Percentiles rank a stretch among this genome's conserved stretches.
phyloP scores from a whole-genome alignment of 92 coral and sea anemone species.

The Palythoa heliodiscus region DNA sequence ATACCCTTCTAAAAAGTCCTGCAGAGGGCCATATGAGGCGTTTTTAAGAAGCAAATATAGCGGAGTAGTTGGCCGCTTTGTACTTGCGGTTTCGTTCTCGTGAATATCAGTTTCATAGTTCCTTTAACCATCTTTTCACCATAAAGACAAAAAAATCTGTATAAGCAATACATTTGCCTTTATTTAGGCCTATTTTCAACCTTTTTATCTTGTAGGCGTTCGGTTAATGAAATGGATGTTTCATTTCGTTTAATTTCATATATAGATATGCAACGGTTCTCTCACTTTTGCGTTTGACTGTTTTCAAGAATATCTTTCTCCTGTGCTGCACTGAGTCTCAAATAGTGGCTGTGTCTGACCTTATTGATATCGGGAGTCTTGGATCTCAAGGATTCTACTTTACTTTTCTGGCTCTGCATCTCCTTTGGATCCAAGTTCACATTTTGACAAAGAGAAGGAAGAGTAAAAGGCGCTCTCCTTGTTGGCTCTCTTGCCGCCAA shows the following conservation, averaged over 20 bases:
- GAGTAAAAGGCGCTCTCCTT: slow-evolving; percentile 38
- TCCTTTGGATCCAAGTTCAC: slow-evolving; percentile 43
- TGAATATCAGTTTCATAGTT: no score
- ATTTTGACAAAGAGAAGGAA: slow-evolving; percentile 58
- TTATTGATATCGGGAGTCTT: slow-evolving; percentile 26
- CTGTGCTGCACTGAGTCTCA: slow-evolving; percentile 45
- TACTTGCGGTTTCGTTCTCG: no score
- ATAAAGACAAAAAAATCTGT: no score
- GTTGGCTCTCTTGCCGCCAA: background rate
- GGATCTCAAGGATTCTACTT: slow-evolving; percentile 18
- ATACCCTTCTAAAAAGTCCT: no score
- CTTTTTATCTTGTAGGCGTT: no score
- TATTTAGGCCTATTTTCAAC: no score
- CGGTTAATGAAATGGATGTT: background rate
- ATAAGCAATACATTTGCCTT: no score
- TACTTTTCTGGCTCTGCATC: slow-evolving; percentile 43
- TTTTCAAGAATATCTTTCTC: slow-evolving; percentile 23
- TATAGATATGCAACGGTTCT: background rate
- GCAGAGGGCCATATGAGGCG: no score
- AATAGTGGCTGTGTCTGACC: slow-evolving; percentile 51
- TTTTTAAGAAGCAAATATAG: no score
- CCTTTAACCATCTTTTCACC: no score
- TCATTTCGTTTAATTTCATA: background rate
- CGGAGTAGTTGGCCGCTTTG: no score
- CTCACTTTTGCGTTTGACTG: background rate